Base-by-base conservation (phyloP, 2,888 invertebrate species). In the Leucophenga maculata region DNA sequence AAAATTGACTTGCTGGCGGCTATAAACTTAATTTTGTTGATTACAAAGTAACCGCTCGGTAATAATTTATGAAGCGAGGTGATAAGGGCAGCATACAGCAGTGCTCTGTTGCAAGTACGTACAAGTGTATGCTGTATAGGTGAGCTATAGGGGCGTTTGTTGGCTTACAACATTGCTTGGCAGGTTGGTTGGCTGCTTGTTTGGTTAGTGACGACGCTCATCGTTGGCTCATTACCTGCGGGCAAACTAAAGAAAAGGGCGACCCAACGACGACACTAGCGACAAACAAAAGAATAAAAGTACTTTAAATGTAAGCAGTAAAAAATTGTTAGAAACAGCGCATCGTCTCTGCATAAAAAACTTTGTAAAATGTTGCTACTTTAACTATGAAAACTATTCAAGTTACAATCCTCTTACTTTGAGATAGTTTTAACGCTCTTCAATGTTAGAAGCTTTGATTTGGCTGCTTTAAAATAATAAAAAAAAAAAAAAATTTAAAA, bases 21-120 rank as follows among this genome's bases (percentile, higher is more conserved):
- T 72, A 78, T 78, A 77, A 82, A 83, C 78, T 79, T 82, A 80
- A 80, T 80, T 80, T 82, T 74, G 65, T 78, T 80, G 80, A 80
- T 80, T 80, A 80, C 79, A 78, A 82, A 80, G 79, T 77, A 79
- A 73, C 78, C 78, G 74, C 78, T 75, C 74, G 68, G 75, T 74
- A 72, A 80, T 82, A 78, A 80, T 80, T 80, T 80, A 80, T 82
- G 74, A 68, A 70, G 68, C 73, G 69, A 76, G 79, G 79, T 82
- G 80, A 77, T 77, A 80, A 77, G 80, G 74, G 60, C 67, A 70
- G 71, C 67, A 69, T 46, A 26, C 57, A 6, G 26, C 26, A 16
- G 22, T 46, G 13, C 59, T 6, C 14, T 14, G 22, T 39, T 60
- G 39, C 1, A 39, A 39, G 26, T 26, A 26, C 4, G 4, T 26